Base-by-base conservation (phyloP, 2,113 vertebrate species). In the Microcebus tavaratra region DNA sequence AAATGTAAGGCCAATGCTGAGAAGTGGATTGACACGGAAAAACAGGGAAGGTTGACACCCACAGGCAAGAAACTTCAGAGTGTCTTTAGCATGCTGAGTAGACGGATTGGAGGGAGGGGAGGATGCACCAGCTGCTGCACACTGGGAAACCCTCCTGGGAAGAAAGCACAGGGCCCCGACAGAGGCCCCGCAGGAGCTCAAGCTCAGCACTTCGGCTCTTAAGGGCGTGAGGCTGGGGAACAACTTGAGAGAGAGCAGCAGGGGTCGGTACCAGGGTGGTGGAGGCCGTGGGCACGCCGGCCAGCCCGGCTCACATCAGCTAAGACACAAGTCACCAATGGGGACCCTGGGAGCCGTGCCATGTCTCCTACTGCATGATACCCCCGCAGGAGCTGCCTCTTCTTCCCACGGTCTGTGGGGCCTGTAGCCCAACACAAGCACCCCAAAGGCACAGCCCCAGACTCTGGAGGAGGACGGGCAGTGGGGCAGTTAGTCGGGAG, bases 1-100 rank as follows among this genome's bases (percentile, higher is more conserved):
- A 8, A 3, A 20, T 0, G 0, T 14, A 2, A 36, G 73, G 13
- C 3, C 4, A 17, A 23, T 5, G 4, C 27, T 1, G 8, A 17
- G 39, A 25, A 2, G 0, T 8, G 9, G 10, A 1, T 3, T 18
- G 7, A 1, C 13, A 1, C 42, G 9, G 36, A 55, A 15, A 48
- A 27, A 29, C 1, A 17, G 27, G 12, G 18, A 5, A 29, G 31
- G 27, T 6, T 2, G 76, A 2, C 2, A 0, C 0, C 55, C 78
- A 7, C 13, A 7, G 65, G 29, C 31, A 8, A 48, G 75, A 63
- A 55, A 59, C 85, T n/a, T 17, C 73, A 25, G 34, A 31, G 3
- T 0, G 2, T 13, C 92, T 65, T 25, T 45, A 10, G 9, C 14
- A 4, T 5, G 5, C 57, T 0, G 6, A 55, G 70, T 0, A 31